Percentiles rank a stretch among this genome's conserved stretches.
Conservation (phyloP, 2,888 invertebrate species). For the Theodoxus fluviatilis region DNA sequence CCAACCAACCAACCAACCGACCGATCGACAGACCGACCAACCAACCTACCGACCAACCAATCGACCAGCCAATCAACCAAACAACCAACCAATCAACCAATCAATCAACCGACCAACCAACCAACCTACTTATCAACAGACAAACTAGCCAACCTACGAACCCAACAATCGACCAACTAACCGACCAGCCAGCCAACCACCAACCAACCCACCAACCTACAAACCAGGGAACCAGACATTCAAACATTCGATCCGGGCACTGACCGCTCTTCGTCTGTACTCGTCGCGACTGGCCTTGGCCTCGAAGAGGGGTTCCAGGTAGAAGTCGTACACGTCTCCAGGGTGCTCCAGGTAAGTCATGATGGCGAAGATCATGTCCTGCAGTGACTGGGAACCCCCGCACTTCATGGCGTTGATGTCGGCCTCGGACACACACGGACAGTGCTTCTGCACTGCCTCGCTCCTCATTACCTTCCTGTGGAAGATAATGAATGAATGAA, state of each 20-base stretch:
- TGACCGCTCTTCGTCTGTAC: constrained; percentile 33
- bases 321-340: constrained; percentile 36
- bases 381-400: constrained; percentile 31
- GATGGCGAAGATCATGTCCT: constrained; percentile 35
- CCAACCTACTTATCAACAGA: background rate
- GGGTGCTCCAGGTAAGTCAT: constrained; percentile 38
- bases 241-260: background rate
- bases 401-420: constrained; percentile 38
- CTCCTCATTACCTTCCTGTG: constrained; percentile 32
- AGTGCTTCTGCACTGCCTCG: constrained; percentile 30
- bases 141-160: background rate
- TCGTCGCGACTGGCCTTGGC: constrained; percentile 30
- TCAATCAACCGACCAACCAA: background rate
- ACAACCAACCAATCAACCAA: background rate
- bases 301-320: constrained; percentile 31
- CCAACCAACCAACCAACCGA: no score
- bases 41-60: no score
- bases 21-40: no score
- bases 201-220: background rate
- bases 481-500: background rate
- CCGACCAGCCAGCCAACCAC: background rate
- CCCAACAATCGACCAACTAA: background rate
- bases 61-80: no score
- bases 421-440: constrained; percentile 31
- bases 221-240: no score